These are phyloP conservation scores for Cheirogaleus medius DNA, from an alignment of 2,113 vertebrate species.

Conservation along the genomic window DNA sequence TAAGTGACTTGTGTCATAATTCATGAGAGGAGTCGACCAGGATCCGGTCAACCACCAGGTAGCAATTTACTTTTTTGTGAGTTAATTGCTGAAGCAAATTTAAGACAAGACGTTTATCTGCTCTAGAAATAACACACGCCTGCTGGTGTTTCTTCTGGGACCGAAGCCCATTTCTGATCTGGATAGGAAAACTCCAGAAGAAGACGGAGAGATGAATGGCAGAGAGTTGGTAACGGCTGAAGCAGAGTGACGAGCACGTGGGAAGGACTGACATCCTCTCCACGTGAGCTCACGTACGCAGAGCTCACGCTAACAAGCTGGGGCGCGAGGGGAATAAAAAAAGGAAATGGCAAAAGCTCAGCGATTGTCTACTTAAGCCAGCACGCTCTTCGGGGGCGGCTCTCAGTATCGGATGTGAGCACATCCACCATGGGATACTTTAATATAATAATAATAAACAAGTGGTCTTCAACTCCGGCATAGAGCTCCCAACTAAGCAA, in stretches of 20 bases:
- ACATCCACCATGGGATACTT: rapidly evolving
- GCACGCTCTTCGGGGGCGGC: no score
- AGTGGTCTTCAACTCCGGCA: background rate
- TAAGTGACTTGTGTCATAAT: background rate
- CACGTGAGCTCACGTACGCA: no score
- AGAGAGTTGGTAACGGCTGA: background rate
- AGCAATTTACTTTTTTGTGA: background rate
- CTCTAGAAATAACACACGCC: background rate
- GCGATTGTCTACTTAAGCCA: background rate
- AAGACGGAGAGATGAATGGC: background rate
- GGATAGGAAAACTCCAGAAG: background rate
- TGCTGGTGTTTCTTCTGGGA: background rate
- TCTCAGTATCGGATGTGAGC: background rate
- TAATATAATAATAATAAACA: background rate
- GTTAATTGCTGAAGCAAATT: background rate
- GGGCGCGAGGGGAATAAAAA: background rate
- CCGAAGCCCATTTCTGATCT: background rate
- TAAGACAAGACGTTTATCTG: background rate
- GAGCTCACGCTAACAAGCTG: background rate
- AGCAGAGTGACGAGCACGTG: background rate
- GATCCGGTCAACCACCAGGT: background rate
- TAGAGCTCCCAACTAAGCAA: background rate
- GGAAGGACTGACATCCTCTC: background rate
- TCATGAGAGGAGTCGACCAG: background rate
- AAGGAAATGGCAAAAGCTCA: background rate